Base-by-base conservation (phyloP, 1,140 invertebrate genomes). In the Pseudoatta argentina region DNA sequence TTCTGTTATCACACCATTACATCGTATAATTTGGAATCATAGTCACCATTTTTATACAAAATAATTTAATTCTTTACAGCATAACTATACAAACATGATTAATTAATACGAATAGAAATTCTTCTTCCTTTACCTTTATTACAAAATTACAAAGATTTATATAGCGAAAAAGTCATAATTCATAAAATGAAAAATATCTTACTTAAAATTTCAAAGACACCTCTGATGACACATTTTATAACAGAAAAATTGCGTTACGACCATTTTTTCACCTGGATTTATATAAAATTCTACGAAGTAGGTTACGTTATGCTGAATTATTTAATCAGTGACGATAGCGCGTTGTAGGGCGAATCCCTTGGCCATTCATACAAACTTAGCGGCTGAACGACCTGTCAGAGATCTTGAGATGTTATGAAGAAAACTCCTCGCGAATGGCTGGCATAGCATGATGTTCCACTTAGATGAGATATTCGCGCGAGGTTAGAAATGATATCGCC, bases 391-490 rank as follows among this genome's bases (percentile, higher is more conserved):
- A 82, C 39, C 53, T 59, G 79, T 73, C 79, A 73, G 79, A 82
- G 55, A 73, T 61, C 79, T 61, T 48, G 67, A 82, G 53, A 82
- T 59, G 78, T 82, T 51, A 44, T 57, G 78, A 48, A 73, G 69
- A 59, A 82, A 82, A 82, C 53, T 18, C 14, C 53, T 18, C 14
- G 64, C 53, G 64, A 82, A 61, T 73, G 39, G 79, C 55, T 44
- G 53, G 53, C 67, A 10, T 72, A 57, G 66, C 67, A 59, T 27
- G 78, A 82, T 82, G 78, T 72, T 59, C 66, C 67, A 72, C 67
- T 82, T 82, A 72, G 78, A 72, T 72, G 78, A 72, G 66, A 82
- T 82, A 82, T 82, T 82, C 67, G 67, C 69, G 63, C 67, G 12
- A 18, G 24, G 67, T 82, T 73, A 73, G 67, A 48, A 61, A 82